Evolutionary conservation across 2,113 vertebrate genomes (phyloP), one percentile per base, ranked within the genome.

Genomic region (Carollia perspicillata): DNA sequence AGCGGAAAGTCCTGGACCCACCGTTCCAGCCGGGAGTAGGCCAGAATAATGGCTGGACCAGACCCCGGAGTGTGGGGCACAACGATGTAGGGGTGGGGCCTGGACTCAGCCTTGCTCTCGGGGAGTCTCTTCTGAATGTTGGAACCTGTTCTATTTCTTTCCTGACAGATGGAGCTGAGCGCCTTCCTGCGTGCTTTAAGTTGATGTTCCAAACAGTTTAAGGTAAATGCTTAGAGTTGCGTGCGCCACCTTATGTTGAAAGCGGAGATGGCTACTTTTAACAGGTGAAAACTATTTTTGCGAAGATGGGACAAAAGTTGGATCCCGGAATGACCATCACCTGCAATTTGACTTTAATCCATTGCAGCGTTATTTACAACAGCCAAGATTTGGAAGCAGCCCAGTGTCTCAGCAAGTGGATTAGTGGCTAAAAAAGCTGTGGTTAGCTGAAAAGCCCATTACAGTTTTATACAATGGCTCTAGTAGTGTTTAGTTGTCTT

Each of bases 31-130:
- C 8, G 2, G 0, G 5, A 6, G 20, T 6, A 4, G 35, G 3
- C 6, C 3, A 6, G 40, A 22, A 18, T 18, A 8, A 5, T 1
- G 1, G 20, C 6, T 14, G 7, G 2, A 4, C 35, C 3, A 9
- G 13, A 14, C 2, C 20, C 12, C 0, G 37, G 17, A 17, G 42
- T 6, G 63, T 8, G 63, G 12, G 35, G 51, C 3, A 0, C 23
- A 5, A 37, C 22, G 11, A 30, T 30, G 63, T 66, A 22, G 58
- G 33, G 40, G 30, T 10, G 22, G 77, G 30, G 23, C 28, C 9
- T 23, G 10, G 18, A 17, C 20, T 40, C 14, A 4, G 14, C 18
- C 10, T 12, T 7, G 33, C 47, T 23, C 33, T 51, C 33, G 0
- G 1, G 5, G 33, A 0, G 47, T 12, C 37, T 40, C 37, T 40